Conservation (phyloP, 2,113 vertebrate genomes). For the Lethenteron camtschaticum region DNA sequence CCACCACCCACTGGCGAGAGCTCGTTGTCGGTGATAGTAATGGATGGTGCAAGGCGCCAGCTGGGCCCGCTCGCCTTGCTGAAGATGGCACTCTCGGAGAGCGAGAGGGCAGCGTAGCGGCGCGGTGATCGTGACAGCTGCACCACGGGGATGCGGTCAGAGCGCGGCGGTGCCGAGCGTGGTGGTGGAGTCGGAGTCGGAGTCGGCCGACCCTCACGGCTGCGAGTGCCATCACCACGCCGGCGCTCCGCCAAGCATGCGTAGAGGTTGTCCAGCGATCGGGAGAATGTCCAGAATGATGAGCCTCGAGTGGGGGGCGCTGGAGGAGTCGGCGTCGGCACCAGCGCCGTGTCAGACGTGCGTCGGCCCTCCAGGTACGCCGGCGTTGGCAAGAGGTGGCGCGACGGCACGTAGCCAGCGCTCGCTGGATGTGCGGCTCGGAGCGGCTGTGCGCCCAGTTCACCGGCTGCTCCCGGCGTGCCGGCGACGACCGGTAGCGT, state of each 20-base stretch:
- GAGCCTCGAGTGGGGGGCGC: constrained; percentile 1
- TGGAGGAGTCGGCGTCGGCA: not conserved
- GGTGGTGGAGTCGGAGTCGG: not conserved
- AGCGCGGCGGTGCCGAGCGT: not conserved
- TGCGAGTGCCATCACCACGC: not conserved
- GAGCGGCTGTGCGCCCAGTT: not conserved
- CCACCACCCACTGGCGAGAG: not conserved
- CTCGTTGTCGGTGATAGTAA: constrained; percentile 91
- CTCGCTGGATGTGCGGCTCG: not conserved
- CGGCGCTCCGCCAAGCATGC: not conserved
- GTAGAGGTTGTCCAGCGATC: not conserved
- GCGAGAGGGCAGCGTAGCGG: constrained; percentile 66
- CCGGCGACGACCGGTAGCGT: not conserved
- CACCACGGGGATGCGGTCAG: constrained; percentile 27
- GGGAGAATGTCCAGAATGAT: not conserved
- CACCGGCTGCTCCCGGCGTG: not conserved
- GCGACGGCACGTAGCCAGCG: no score
- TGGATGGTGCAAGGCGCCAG: constrained; percentile 56
- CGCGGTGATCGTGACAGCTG: constrained; percentile 79
- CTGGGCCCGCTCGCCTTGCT: constrained; percentile 36
- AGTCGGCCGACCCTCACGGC: not conserved
- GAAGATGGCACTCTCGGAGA: constrained; percentile 63
- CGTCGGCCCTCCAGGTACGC: no score
- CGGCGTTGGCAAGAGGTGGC: no score
- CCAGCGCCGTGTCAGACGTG: not conserved